Base-by-base conservation (phyloP, 2,797 vertebrate species). In the Fistularia tabacaria region DNA sequence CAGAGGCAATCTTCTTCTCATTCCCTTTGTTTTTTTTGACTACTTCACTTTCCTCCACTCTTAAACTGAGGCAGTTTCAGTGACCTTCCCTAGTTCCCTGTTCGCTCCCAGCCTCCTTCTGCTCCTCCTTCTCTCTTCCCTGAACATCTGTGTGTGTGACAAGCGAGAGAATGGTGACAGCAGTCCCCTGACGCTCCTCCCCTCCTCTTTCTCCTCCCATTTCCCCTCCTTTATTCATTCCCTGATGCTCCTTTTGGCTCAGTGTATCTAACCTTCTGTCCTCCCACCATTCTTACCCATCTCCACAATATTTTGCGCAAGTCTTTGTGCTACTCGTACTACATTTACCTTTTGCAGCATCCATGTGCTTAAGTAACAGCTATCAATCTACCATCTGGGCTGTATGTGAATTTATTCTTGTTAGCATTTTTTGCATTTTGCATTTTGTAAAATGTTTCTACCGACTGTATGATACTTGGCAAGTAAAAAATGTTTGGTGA, bases 101-200 rank as follows among this genome's bases (percentile, higher is more conserved):
- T 69, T 70, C 63, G 68, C 66, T 62, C 59, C 66, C 69, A 57
- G 57, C 54, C 38, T 81, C 81, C 51, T 77, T 74, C 69, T 61
- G 57, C 57, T 57, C 70, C 58, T 82, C 60, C 73, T 54, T 14
- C 37, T 76, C 55, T 71, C 73, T 75, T 82, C 83, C 84, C 84
- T 6, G 64, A 87, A 87, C 89, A 91, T 91, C 89, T 91, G 90
- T 82, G 85, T 74, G 51, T 75, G 85, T 81, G 85, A 88, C 88
- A 88, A 79, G 78, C 69, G 63, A 80, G 76, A 71, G 78, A 77
- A 61, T 58, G 61, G 76, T 66, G 74, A 72, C 80, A 71, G 74
- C 78, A 67, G 68, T 83, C 83, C 85, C 82, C 64, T 5, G 69
- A 68, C 67, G 14, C 52, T 51, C 60, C 65, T 73, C 57, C 45